Evolutionary conservation across 2,888 invertebrate species (phyloP), one percentile per base, ranked within the genome.

Genomic region (Cheilosia soror): DNA sequence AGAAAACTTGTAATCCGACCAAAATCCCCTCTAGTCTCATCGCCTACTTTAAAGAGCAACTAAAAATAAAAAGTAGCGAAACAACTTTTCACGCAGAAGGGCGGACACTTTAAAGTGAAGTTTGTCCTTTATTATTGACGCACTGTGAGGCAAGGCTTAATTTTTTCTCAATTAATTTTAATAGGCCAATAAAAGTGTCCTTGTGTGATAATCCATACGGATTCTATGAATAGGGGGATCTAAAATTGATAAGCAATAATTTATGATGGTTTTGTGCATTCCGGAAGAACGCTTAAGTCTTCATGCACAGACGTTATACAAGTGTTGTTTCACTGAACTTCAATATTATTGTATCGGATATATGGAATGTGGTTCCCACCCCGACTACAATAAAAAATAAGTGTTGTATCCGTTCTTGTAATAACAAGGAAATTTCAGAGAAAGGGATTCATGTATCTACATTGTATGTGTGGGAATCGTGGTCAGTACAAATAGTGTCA

Each of bases 1-100:
- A 37, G 60, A 69, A 57, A 72, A 72, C 72, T 71, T 78, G 60
- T 78, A 78, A 78, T 78, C 62, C 77, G 47, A 78, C 40, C 63
- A 27, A 71, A 78, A 71, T 69, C 69, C 77, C 68, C 63, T 42
- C 62, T 29, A 40, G 63, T 57, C 55, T 63, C 77, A 55, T 71
- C 33, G 53, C 53, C 63, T 42, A 58, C 29, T 75, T 55, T 55
- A 75, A 55, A 44, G 37, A 44, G 65, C 37, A 75, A 27, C 65
- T 65, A 11, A 44, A 55, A 25, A 13, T 65, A 25, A 33, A 47
- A 25, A 27, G 29, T 7, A 33, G 42, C 33, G 44, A 31, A 31
- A 20, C 5, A 57, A 40, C 7, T 13, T 33, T 2, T 63, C 31
- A 31, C 33, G 42, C 63, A 53, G 31, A 40, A 33, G 33, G 33